Conservation (phyloP, 2,113 vertebrate genomes). For the Danio rerio region DNA sequence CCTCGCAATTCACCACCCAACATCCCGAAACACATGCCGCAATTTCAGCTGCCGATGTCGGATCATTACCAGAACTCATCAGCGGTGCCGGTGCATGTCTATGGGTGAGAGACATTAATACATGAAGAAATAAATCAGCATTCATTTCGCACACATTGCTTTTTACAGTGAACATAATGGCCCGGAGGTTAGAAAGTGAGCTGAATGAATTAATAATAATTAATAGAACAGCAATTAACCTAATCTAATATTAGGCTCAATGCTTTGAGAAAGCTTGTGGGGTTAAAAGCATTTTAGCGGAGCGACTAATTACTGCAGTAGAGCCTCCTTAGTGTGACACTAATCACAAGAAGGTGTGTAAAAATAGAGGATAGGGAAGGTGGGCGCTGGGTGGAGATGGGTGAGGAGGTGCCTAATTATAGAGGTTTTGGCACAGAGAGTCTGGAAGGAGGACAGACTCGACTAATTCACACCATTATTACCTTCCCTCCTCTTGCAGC, state of each 20-base stretch:
- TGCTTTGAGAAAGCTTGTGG: constrained; percentile 61
- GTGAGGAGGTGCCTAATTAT: constrained; percentile 54
- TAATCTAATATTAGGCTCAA: constrained; percentile 70
- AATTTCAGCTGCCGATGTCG: constrained; percentile 45
- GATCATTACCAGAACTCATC: constrained; percentile 67
- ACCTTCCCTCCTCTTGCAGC: constrained; percentile 17
- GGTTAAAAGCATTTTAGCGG: constrained; percentile 74
- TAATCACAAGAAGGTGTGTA: constrained; percentile 38
- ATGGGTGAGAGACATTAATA: constrained; percentile 55
- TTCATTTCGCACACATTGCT: constrained; percentile 46
- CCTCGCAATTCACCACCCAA: constrained; percentile 43
- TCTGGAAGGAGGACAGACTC: constrained; percentile 40
- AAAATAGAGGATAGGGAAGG: constrained; percentile 37
- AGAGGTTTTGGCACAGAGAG: constrained; percentile 41
- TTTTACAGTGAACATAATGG: constrained; percentile 19
- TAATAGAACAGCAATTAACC: constrained; percentile 65
- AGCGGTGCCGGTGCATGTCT: constrained; percentile 42
- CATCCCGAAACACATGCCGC: constrained; percentile 55
- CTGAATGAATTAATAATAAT: constrained; percentile 45
- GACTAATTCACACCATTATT: constrained; percentile 48
- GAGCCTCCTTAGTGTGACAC: constrained; percentile 58
- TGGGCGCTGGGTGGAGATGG: constrained; percentile 8
- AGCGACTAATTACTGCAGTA: constrained; percentile 67
- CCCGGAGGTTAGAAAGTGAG: constrained; percentile 64
- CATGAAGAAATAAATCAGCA: constrained; percentile 51